phyloP scores from a whole-genome alignment of 1,140 invertebrate genomes.

The Brevipalpus yothersi region DNA sequence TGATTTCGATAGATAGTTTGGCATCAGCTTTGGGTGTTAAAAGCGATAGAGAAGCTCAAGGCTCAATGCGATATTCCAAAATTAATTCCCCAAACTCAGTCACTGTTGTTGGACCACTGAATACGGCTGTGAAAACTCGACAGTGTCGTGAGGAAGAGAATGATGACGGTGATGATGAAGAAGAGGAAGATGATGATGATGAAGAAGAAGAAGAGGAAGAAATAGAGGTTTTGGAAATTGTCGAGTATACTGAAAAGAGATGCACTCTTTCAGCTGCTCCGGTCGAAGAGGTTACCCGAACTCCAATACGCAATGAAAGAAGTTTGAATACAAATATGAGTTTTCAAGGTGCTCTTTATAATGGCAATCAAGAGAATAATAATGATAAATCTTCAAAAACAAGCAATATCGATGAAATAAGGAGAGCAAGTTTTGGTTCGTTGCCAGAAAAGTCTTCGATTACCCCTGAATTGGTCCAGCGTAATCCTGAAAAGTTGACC shows the following conservation, averaged over 20 bases:
- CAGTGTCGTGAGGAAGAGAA: neutral
- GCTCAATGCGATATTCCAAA: too few relatives aligned
- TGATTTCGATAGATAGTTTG: neutral
- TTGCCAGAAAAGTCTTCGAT: too few relatives aligned
- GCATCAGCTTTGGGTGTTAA: neutral
- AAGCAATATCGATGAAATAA: too few relatives aligned
- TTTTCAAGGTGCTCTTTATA: too few relatives aligned
- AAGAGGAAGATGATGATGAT: neutral
- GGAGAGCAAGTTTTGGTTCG: too few relatives aligned
- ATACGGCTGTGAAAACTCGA: neutral
- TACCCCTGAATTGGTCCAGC: too few relatives aligned
- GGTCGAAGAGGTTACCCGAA: neutral
- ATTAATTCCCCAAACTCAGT: too few relatives aligned
- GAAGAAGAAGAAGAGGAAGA: neutral
- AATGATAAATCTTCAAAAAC: too few relatives aligned
- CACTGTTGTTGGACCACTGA: too few relatives aligned
- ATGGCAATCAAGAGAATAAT: too few relatives aligned
- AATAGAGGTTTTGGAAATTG: neutral
- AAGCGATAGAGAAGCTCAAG: neutral
- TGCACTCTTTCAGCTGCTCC: neutral
- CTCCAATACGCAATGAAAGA: neutral
- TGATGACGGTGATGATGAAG: neutral
- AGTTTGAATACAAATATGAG: too few relatives aligned
- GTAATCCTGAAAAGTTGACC: too few relatives aligned
- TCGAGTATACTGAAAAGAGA: neutral